These are phyloP conservation scores for Formica selysi DNA, from an alignment of 1,140 invertebrate genomes.

Conservation along the genomic window DNA sequence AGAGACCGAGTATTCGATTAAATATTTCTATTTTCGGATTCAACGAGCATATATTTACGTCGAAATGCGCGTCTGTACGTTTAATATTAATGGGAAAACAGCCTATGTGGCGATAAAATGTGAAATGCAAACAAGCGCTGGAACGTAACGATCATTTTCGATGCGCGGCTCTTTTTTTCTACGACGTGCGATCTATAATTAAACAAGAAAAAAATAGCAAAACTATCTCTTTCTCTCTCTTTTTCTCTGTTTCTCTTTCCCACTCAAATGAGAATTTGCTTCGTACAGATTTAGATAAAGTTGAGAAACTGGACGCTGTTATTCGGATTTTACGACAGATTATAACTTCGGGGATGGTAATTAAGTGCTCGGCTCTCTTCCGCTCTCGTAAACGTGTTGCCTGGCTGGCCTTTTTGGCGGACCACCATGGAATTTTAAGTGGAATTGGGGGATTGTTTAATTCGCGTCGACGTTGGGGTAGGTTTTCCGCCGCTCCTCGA, in stretches of 20 bases:
- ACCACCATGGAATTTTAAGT: constrained; percentile 75
- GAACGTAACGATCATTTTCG: background rate
- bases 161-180: background rate
- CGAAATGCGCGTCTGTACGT: background rate
- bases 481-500: constrained; percentile 16
- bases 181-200: background rate
- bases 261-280: constrained; percentile 55
- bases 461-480: constrained; percentile 64
- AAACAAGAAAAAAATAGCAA: background rate
- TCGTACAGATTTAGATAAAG: constrained; percentile 78
- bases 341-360: constrained; percentile 75
- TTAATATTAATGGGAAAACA: background rate
- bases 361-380: constrained; percentile 72
- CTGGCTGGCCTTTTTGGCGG: constrained; percentile 64
- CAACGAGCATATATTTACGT: background rate
- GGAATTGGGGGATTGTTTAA: constrained; percentile 76
- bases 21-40: background rate
- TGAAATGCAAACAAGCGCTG: background rate
- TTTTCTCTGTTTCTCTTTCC: background rate
- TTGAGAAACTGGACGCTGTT: constrained; percentile 78
- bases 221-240: background rate
- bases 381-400: constrained; percentile 62
- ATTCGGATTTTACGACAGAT: constrained; percentile 80
- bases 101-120: too few relatives aligned
- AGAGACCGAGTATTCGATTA: constrained; percentile 22